Evolutionary conservation across 2,888 invertebrate species (phyloP).

Genomic region (Thecocarcelia acutangulata): DNA sequence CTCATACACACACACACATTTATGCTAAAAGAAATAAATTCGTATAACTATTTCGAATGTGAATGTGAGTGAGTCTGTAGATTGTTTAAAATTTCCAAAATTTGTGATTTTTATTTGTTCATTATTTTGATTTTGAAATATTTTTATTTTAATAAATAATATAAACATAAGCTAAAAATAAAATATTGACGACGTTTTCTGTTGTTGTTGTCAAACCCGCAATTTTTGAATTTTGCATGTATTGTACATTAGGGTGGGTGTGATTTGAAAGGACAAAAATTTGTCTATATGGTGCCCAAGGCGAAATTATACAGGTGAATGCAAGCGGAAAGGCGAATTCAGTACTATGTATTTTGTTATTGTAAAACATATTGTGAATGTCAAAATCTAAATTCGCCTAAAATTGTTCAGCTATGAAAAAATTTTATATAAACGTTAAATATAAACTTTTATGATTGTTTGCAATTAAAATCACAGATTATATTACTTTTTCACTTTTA

Average conservation of each 20-base stretch:
- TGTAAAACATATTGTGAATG: too few relatives aligned
- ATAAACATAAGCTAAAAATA: conserved; percentile 25
- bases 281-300: too few relatives aligned
- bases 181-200: background rate
- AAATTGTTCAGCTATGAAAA: too few relatives aligned
- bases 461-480: too few relatives aligned
- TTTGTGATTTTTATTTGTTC: conserved; percentile 35
- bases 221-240: conserved; percentile 1
- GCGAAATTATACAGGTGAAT: too few relatives aligned
- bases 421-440: too few relatives aligned
- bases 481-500: too few relatives aligned
- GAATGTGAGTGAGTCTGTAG: conserved; percentile 32
- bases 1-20: conserved; percentile 22
- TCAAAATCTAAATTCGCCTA: too few relatives aligned
- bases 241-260: background rate
- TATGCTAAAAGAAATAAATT: background rate
- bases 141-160: conserved; percentile 23
- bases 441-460: too few relatives aligned
- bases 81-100: conserved; percentile 42
- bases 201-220: background rate
- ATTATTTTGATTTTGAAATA: conserved; percentile 38
- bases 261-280: too few relatives aligned
- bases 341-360: too few relatives aligned
- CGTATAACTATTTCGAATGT: conserved; percentile 21
- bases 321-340: too few relatives aligned